Base-by-base conservation (phyloP, 1,140 invertebrate genomes). In the Rhopalosiphum padi region DNA sequence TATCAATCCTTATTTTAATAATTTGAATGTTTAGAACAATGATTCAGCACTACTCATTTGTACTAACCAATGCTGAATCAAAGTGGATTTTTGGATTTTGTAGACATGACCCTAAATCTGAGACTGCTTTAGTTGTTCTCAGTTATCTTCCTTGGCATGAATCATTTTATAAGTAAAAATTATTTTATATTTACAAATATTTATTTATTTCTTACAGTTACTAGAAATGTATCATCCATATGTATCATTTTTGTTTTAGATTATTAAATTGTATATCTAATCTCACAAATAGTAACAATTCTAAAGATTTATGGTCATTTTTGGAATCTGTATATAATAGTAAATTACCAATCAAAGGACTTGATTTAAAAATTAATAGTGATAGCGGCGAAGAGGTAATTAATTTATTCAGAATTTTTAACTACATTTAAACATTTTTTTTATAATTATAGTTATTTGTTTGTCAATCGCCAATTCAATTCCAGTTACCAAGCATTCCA, bases 41-140 rank as follows among this genome's bases (percentile, higher is more conserved):
- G 91, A 97, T 98, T 35, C 97, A 98, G 94, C 97, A 98, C 95
- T 98, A 98, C 95, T 99, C 98, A 25, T 99, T 99, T 96, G 98
- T 99, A 53, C 95, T 99, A 94, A 99, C 99, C 37, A 98, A 97
- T 94, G 96, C 97, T 94, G 98, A 99, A 95, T 98, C 98, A 48
- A 98, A 99, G 96, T 99, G 98, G 97, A 98, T 98, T 68, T 99
- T 98, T 96, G 98, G 98, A 94, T 99, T 98, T 95, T 99, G 98
- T 95, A 97, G 98, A 85, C 98, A 99, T 95, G 97, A 98, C 95
- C 97, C 98, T 30, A 97, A 97, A 95, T 96, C 97, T 30, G 96
- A 97, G 95, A 97, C 97, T 82, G 97, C 97, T 93, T 95, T 98
- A 94, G 97, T 98, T 83, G 95, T 98, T 88, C 96, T 98, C 94